phyloP scores from a whole-genome alignment of 2,888 invertebrate species.

The Phasia obesa region DNA sequence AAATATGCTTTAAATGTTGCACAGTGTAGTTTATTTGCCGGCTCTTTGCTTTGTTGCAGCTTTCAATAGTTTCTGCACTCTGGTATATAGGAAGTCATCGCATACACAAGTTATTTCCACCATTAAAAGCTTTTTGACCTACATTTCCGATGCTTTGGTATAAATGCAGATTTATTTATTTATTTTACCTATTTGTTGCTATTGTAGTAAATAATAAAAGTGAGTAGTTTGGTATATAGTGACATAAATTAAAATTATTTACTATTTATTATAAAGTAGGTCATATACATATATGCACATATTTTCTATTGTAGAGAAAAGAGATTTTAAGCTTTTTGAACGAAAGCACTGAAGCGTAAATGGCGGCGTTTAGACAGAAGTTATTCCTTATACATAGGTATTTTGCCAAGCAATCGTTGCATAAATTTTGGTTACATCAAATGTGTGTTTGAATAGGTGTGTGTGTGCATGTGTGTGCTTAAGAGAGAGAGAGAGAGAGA shows the following conservation, averaged over 20 bases:
- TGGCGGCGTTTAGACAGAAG: background rate
- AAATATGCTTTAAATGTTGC: constrained; percentile 3
- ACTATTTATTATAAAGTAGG: constrained; percentile 26
- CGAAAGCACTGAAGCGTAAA: constrained; percentile 18
- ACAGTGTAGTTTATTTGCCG: constrained; percentile 13
- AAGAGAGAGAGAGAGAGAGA: constrained; percentile 3
- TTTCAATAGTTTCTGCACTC: constrained; percentile 7
- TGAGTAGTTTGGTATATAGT: background rate
- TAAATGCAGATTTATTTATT: background rate
- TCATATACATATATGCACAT: too few species aligned
- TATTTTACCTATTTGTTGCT: constrained; percentile 15
- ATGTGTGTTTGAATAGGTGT: background rate
- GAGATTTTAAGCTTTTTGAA: constrained; percentile 4
- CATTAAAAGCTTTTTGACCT: constrained; percentile 56
- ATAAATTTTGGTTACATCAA: constrained; percentile 1
- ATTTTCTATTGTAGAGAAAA: too few species aligned
- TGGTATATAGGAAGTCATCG: constrained; percentile 37
- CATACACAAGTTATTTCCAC: background rate
- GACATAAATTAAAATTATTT: constrained; percentile 31
- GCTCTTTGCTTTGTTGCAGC: constrained; percentile 31
- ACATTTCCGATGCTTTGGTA: constrained; percentile 18
- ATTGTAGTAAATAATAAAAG: background rate
- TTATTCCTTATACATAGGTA: constrained; percentile 2
- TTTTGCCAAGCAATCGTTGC: constrained; percentile 15
- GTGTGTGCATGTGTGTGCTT: background rate